Conservation (phyloP, 1,140 invertebrate species). For the Intoshia linei region DNA sequence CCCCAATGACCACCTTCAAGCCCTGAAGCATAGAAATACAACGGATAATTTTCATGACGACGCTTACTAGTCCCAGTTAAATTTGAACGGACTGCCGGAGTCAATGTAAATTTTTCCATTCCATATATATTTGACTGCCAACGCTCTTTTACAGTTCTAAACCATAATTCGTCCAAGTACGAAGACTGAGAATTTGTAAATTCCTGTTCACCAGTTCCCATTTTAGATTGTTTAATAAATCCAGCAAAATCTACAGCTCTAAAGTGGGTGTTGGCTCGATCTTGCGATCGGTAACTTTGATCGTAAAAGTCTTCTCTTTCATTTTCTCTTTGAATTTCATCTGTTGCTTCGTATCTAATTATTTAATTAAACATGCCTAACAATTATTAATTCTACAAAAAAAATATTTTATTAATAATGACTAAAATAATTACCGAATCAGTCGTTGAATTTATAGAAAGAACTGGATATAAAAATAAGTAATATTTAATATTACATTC, state of each 20-base stretch:
- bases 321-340: conserved; percentile 6
- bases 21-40: conserved; percentile 31
- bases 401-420: too few relatives aligned
- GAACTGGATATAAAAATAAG: too few relatives aligned
- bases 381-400: too few relatives aligned
- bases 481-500: too few relatives aligned
- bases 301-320: conserved; percentile 8
- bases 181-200: too few relatives aligned
- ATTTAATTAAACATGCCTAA: conserved; percentile 27
- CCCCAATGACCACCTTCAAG: conserved; percentile 51
- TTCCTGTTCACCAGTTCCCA: conserved; percentile 5
- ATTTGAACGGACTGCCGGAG: conserved; percentile 58
- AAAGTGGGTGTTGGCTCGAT: conserved; percentile 11
- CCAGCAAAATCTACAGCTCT: conserved; percentile 17
- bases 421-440: too few relatives aligned
- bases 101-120: conserved; percentile 58
- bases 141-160: conserved; percentile 44
- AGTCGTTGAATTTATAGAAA: too few relatives aligned
- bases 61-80: conserved; percentile 25
- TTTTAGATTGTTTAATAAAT: too few relatives aligned
- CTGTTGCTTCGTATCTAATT: conserved; percentile 3
- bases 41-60: conserved; percentile 48
- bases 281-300: conserved; percentile 6
- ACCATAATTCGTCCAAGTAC: conserved; percentile 51
- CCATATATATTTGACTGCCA: conserved; percentile 70